phyloP scores from a whole-genome alignment of 2,797 vertebrate species.

The Rhinogobio ventralis region DNA sequence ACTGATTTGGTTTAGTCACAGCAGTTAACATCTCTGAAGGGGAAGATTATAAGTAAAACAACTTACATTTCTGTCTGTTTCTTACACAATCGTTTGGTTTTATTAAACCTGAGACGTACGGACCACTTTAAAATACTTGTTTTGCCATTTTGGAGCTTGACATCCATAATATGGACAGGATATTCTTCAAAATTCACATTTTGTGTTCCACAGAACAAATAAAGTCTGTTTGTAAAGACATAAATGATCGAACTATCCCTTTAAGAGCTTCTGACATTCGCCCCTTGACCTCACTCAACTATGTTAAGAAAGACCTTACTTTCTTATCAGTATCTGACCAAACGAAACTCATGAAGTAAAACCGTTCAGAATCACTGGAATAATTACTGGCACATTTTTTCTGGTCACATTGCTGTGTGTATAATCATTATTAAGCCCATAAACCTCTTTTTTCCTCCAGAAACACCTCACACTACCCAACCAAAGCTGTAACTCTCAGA shows the following conservation, averaged over 20 bases:
- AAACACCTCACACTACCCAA: conserved; percentile 35
- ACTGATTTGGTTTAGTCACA: neutral
- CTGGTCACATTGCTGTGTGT: conserved; percentile 66
- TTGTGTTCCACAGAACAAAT: neutral
- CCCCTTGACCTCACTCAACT: neutral
- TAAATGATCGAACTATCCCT: neutral
- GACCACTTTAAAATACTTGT: neutral
- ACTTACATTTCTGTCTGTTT: neutral
- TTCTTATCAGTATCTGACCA: neutral
- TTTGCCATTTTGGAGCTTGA: neutral
- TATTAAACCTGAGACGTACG: no score
- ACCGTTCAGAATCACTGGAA: conserved; percentile 11
- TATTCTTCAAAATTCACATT: neutral
- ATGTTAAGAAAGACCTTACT: neutral
- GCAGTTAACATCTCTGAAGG: neutral
- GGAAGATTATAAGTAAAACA: neutral
- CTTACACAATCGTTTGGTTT: neutral
- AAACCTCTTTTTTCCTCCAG: conserved; percentile 53
- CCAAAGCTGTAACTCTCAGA: conserved; percentile 36
- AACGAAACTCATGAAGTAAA: conserved; percentile 2
- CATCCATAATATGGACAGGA: neutral
- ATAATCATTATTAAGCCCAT: conserved; percentile 47
- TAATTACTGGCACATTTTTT: conserved; percentile 36
- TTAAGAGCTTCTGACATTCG: neutral
- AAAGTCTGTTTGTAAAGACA: neutral